Conservation (phyloP, 2,113 vertebrate genomes). For the Cheirogaleus medius region DNA sequence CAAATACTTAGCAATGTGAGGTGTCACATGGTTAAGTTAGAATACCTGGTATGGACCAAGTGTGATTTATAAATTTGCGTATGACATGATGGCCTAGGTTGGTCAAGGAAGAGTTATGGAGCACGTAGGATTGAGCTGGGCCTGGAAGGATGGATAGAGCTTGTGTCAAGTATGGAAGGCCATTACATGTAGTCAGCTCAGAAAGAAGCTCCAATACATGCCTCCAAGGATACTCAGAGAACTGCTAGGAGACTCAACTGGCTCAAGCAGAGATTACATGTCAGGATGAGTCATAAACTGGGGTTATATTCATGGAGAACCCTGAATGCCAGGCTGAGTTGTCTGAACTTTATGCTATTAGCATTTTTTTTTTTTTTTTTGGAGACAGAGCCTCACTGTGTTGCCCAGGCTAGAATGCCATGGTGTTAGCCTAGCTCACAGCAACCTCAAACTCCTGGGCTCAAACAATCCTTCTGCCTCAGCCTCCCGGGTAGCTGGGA, state of each 20-base stretch:
- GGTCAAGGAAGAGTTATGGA: not conserved
- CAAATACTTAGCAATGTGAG: not conserved
- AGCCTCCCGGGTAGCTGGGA: too few relatives aligned
- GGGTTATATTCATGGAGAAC: not conserved
- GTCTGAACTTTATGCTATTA: not conserved
- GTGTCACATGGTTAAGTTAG: not conserved
- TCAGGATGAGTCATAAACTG: not conserved
- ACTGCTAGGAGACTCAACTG: not conserved
- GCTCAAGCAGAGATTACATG: not conserved
- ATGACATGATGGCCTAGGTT: not conserved
- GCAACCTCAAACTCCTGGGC: too few relatives aligned
- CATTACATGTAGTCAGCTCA: not conserved
- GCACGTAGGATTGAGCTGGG: not conserved
- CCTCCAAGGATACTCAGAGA: not conserved
- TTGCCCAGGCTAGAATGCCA: too few relatives aligned
- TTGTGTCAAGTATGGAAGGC: not conserved
- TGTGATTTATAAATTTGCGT: not conserved
- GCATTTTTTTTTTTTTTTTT: not conserved
- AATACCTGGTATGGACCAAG: not conserved
- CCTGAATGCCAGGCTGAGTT: not conserved
- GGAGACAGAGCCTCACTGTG: too few relatives aligned
- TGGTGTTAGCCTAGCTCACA: too few relatives aligned
- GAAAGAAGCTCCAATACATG: not conserved
- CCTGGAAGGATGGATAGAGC: conserved; percentile 4
- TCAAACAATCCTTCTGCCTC: too few relatives aligned